A percentile compares a stretch with the other conserved stretches of the same genome.
Evolutionary conservation across 2,113 vertebrate species (phyloP).

Genomic region (Oxyruncus cristatus): DNA sequence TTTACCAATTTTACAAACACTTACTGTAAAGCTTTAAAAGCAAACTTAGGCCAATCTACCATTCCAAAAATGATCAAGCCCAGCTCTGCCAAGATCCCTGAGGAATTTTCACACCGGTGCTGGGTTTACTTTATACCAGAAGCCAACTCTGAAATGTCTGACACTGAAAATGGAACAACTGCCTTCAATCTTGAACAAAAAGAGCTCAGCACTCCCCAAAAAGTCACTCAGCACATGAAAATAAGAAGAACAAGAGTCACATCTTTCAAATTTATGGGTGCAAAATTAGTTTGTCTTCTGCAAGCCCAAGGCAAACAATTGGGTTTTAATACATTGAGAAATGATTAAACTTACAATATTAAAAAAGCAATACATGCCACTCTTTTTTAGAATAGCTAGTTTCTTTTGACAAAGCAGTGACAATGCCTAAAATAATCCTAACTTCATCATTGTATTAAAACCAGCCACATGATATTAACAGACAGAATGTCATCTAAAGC

Average conservation of each 20-base stretch:
- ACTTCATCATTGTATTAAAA: constrained; percentile 27
- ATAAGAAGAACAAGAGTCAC: neutral
- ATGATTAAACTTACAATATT: neutral
- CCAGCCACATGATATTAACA: constrained; percentile 40
- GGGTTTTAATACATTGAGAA: neutral
- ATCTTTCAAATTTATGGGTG: neutral
- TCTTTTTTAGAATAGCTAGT: neutral
- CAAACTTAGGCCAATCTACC: neutral
- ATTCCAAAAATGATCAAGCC: neutral
- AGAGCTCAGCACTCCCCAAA: neutral
- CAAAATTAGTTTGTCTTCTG: neutral
- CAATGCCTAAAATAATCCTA: constrained; percentile 19
- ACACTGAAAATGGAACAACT: constrained; percentile 39
- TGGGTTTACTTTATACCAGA: constrained; percentile 7
- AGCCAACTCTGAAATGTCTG: constrained; percentile 42
- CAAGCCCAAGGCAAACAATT: neutral
- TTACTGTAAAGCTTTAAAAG: neutral
- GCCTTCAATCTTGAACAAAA: neutral
- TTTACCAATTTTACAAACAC: neutral
- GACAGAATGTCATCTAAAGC: constrained; percentile 41
- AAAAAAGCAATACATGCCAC: neutral
- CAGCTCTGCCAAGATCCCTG: constrained; percentile 14
- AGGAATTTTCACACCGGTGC: neutral
- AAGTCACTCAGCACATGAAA: neutral
- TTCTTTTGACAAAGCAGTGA: constrained; percentile 11